These are phyloP conservation scores for Melanophora roralis DNA, from an alignment of 2,888 invertebrate genomes.

Conservation along the genomic window DNA sequence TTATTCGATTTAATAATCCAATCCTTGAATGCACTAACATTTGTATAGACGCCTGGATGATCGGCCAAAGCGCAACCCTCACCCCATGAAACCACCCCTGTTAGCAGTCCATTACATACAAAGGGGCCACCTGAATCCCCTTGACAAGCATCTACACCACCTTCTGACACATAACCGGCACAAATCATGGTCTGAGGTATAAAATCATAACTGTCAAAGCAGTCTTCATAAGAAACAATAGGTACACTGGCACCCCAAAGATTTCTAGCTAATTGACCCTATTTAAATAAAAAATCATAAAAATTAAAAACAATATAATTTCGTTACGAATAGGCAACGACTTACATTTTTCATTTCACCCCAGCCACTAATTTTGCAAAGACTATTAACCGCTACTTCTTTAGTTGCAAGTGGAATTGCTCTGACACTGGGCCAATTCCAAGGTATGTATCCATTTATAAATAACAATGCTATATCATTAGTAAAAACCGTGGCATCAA, in stretches of 20 bases:
- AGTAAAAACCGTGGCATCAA: constrained; percentile 38
- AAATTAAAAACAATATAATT: background rate
- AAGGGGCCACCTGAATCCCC: constrained; percentile 74
- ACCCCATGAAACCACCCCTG: constrained; percentile 72
- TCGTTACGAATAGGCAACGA: no score
- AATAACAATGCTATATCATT: constrained; percentile 71
- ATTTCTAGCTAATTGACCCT: constrained; percentile 46
- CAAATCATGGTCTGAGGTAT: constrained; percentile 67
- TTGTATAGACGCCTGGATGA: constrained; percentile 72
- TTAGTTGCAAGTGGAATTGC: constrained; percentile 63
- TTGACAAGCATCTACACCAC: constrained; percentile 71
- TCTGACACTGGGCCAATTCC: constrained; percentile 49
- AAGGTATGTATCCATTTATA: constrained; percentile 68
- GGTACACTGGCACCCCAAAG: constrained; percentile 64
- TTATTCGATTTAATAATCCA: constrained; percentile 67
- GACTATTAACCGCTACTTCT: constrained; percentile 3
- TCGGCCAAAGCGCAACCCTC: constrained; percentile 64
- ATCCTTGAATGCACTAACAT: constrained; percentile 65
- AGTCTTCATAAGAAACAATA: constrained; percentile 54
- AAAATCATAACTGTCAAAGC: constrained; percentile 58
- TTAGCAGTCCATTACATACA: constrained; percentile 64
- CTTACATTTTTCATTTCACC: constrained; percentile 66
- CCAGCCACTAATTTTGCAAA: constrained; percentile 71
- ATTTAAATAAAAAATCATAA: background rate
- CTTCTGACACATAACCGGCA: constrained; percentile 66